Conservation (phyloP, 2,888 invertebrate species). For the Cerastoderma edule region DNA sequence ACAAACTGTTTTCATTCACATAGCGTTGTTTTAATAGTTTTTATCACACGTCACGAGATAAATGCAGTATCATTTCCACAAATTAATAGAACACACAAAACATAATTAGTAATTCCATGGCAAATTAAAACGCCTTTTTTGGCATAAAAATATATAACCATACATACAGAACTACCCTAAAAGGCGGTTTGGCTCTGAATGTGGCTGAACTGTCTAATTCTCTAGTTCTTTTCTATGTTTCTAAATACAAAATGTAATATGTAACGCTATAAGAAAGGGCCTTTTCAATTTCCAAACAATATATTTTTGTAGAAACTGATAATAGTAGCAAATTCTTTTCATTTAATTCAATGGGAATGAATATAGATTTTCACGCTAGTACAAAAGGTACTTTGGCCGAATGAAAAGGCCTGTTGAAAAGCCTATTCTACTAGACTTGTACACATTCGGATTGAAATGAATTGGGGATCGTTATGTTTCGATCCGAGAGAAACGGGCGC, state of each 20-base stretch:
- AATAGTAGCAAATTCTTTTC: slow-evolving; percentile 77
- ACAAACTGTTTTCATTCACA: too few relatives aligned
- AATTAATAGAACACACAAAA: too few relatives aligned
- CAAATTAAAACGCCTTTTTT: too few relatives aligned
- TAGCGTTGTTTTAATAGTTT: too few relatives aligned
- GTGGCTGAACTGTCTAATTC: slow-evolving; percentile 51
- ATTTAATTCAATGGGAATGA: slow-evolving; percentile 69
- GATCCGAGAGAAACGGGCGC: slow-evolving; percentile 39
- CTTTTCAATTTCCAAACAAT: slow-evolving; percentile 80
- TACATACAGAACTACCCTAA: slow-evolving; percentile 38
- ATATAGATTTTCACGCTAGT: slow-evolving; percentile 75
- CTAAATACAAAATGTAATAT: slow-evolving; percentile 73
- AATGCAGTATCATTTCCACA: too few relatives aligned
- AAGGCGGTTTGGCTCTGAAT: slow-evolving; percentile 39
- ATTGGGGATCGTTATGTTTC: slow-evolving; percentile 58
- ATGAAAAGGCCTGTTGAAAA: slow-evolving; percentile 50
- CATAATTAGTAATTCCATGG: too few relatives aligned
- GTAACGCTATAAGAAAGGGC: slow-evolving; percentile 78
- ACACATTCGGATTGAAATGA: slow-evolving; percentile 56
- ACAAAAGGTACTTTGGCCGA: slow-evolving; percentile 54
- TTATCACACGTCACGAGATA: too few relatives aligned
- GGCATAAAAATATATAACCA: too few relatives aligned
- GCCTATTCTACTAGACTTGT: slow-evolving; percentile 32
- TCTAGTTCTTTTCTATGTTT: slow-evolving; percentile 42
- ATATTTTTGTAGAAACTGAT: slow-evolving; percentile 77